Evolutionary conservation across 1,140 invertebrate genomes (phyloP).

Genomic region (Brachionus rotundiformis): DNA sequence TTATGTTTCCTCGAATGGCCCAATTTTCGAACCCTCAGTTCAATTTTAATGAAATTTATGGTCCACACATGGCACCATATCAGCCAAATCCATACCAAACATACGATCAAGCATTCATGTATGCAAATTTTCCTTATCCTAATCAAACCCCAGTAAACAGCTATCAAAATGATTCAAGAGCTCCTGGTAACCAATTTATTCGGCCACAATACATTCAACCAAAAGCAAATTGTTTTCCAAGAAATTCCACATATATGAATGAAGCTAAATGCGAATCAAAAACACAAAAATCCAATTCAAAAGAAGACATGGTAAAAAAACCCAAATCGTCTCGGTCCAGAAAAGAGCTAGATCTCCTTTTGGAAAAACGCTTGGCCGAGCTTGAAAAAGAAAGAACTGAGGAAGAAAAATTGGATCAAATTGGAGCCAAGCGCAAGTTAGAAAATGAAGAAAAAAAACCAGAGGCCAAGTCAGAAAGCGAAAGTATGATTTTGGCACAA

Average conservation of each 20-base stretch:
- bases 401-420: background rate
- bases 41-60: background rate
- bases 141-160: background rate
- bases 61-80: background rate
- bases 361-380: conserved; percentile 9
- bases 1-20: background rate
- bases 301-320: background rate
- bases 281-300: background rate
- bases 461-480: background rate
- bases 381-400: conserved; percentile 1
- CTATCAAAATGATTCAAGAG: background rate
- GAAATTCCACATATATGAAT: background rate
- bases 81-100: background rate
- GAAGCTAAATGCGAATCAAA: too few species aligned
- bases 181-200: background rate
- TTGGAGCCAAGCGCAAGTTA: background rate
- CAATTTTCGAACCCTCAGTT: background rate
- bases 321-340: background rate
- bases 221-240: background rate
- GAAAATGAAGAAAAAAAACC: background rate
- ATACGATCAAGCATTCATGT: background rate
- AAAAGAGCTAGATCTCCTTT: conserved; percentile 1
- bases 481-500: background rate
- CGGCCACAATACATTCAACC: background rate
- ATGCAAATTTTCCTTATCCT: background rate